Conservation (phyloP, 2,797 vertebrate genomes). For the Thunnus albacares region DNA sequence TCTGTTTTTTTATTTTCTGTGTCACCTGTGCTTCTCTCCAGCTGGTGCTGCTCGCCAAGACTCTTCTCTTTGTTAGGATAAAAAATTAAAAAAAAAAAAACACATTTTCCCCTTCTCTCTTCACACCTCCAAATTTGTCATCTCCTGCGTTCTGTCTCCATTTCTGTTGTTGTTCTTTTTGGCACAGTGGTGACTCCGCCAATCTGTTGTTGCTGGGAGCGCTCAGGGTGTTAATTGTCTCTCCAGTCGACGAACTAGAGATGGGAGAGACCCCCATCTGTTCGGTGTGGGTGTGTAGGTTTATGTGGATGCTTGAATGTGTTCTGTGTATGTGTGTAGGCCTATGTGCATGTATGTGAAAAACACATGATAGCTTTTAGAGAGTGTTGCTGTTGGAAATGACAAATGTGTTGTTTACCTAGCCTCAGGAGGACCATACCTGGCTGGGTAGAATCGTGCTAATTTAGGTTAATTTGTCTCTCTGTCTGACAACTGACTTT, state of each 20-base stretch:
- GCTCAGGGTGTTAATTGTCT: slow-evolving; percentile 75
- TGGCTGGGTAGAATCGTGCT: slow-evolving; percentile 35
- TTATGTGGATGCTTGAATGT: slow-evolving; percentile 38
- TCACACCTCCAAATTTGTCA: slow-evolving; percentile 65
- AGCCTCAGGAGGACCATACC: slow-evolving; percentile 30
- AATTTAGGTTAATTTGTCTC: slow-evolving; percentile 48
- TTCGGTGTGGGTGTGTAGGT: slow-evolving; percentile 55
- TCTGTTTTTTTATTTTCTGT: slow-evolving; percentile 20
- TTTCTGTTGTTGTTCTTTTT: slow-evolving; percentile 70
- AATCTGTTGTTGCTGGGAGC: slow-evolving; percentile 73
- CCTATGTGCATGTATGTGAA: slow-evolving; percentile 36
- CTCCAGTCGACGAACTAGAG: slow-evolving; percentile 59
- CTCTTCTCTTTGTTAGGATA: slow-evolving; percentile 43
- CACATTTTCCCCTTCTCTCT: slow-evolving; percentile 27
- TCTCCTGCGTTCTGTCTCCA: slow-evolving; percentile 53
- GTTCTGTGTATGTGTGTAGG: slow-evolving; percentile 30
- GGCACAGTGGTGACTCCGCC: slow-evolving; percentile 63
- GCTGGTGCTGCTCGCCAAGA: slow-evolving; percentile 22
- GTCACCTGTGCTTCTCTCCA: slow-evolving; percentile 51
- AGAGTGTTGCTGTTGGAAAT: slow-evolving; percentile 48
- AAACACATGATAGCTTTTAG: slow-evolving; percentile 29
- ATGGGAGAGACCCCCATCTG: slow-evolving; percentile 75
- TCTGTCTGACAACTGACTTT: slow-evolving; percentile 30
- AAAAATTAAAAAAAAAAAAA: slow-evolving; percentile 7
- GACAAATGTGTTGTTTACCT: slow-evolving; percentile 56